Percentiles rank a stretch among this genome's conserved stretches.
Evolutionary conservation across 1,140 invertebrate species (phyloP).

Genomic region (Helicoverpa armigera): DNA sequence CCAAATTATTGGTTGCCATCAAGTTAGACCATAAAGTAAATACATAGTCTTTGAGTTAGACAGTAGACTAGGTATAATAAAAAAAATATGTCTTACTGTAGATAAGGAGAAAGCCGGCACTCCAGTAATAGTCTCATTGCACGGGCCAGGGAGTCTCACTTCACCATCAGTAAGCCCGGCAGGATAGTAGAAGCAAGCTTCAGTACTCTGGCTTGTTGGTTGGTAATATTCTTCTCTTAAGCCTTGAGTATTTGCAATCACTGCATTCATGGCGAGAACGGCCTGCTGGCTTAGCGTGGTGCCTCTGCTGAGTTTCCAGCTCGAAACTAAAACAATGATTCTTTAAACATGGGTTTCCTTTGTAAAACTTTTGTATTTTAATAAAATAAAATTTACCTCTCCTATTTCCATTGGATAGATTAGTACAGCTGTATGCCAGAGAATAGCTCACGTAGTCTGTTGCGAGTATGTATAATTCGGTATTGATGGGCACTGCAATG

Average conservation of each 20-base stretch:
- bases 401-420: constrained; percentile 65
- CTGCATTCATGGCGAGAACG: constrained; percentile 56
- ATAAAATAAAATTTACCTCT: constrained; percentile 3
- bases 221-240: constrained; percentile 66
- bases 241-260: constrained; percentile 62
- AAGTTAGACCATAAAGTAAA: no score
- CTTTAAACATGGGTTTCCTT: neutral
- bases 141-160: constrained; percentile 74
- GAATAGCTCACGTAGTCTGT: constrained; percentile 78
- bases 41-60: neutral
- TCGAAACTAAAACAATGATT: constrained; percentile 71
- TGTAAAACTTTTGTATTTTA: no score
- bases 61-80: no score
- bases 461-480: constrained; percentile 74
- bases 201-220: constrained; percentile 63
- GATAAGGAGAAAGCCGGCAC: constrained; percentile 59
- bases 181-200: constrained; percentile 78
- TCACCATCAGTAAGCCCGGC: constrained; percentile 54
- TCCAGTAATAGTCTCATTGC: constrained; percentile 69
- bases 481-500: neutral
- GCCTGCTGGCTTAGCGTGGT: constrained; percentile 58
- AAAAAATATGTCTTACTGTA: neutral
- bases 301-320: constrained; percentile 74
- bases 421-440: constrained; percentile 75
- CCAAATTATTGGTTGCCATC: neutral